Conservation (phyloP, 2,888 invertebrate genomes). For the Spisula solida region DNA sequence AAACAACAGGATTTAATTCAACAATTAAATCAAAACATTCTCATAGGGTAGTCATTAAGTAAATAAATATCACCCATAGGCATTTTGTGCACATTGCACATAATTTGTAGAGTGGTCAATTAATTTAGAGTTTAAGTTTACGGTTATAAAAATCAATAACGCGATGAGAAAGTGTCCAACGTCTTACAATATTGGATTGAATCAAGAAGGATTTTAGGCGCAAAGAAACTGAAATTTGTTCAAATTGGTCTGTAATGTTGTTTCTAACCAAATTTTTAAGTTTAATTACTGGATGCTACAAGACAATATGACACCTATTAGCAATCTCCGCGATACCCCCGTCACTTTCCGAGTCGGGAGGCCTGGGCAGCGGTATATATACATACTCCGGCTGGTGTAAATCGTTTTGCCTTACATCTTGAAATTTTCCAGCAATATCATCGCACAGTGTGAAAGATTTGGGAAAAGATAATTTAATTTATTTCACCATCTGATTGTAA, state of each 20-base stretch:
- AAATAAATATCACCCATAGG: neutral
- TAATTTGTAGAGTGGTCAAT: neutral
- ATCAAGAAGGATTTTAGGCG: neutral
- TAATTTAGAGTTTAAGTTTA: neutral
- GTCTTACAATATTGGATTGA: neutral
- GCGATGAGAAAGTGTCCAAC: neutral
- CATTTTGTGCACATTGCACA: neutral
- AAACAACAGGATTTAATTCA: neutral
- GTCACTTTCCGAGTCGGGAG: neutral
- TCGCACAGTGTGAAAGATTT: neutral
- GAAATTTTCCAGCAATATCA: neutral
- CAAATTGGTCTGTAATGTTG: neutral
- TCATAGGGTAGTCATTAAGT: neutral
- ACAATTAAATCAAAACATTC: slow-evolving; percentile 12
- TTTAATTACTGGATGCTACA: neutral
- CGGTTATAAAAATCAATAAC: neutral
- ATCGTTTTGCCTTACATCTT: neutral
- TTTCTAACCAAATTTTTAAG: neutral
- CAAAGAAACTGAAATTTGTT: neutral
- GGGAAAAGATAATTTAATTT: neutral
- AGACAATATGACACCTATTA: neutral
- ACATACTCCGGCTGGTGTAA: neutral
- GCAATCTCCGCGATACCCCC: neutral
- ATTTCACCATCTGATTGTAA: neutral
- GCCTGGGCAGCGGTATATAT: neutral